These are phyloP conservation scores for Psylliodes chrysocephalus DNA, from an alignment of 2,888 invertebrate species.

Conservation along the genomic window DNA sequence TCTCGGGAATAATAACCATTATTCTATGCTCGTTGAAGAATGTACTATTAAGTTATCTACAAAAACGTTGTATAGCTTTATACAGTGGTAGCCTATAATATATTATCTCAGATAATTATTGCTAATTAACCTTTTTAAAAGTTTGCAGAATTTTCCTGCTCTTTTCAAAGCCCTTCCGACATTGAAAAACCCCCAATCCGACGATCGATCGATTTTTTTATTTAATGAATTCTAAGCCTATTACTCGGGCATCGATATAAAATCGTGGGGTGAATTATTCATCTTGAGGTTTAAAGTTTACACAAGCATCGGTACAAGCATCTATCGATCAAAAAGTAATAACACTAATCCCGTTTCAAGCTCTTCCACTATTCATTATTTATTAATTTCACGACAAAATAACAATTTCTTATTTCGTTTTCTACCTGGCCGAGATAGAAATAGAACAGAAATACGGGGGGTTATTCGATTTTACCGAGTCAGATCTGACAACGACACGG, in stretches of 20 bases:
- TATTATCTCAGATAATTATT: too few species aligned
- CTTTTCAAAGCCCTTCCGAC: too few species aligned
- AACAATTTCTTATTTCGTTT: conserved; percentile 54
- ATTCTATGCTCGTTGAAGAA: too few species aligned
- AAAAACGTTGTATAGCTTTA: too few species aligned
- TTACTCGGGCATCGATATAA: conserved; percentile 45
- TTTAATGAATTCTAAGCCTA: conserved; percentile 23
- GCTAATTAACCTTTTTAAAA: too few species aligned
- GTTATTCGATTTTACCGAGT: not conserved
- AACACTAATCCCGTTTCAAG: conserved; percentile 58
- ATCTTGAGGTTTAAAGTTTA: conserved; percentile 60
- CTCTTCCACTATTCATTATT: conserved; percentile 55
- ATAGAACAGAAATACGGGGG: not conserved
- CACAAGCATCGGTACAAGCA: conserved; percentile 58
- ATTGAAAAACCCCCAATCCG: too few species aligned
- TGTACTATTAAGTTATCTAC: too few species aligned
- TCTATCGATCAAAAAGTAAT: conserved; percentile 60
- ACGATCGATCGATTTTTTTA: not conserved
- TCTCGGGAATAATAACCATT: too few species aligned
- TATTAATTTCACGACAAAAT: conserved; percentile 58
- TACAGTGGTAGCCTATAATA: too few species aligned
- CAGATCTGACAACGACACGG: too few species aligned
- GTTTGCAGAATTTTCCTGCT: too few species aligned
- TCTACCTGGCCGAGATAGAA: not conserved
- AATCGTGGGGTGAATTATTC: conserved; percentile 56